Evolutionary conservation across 2,797 vertebrate genomes (phyloP).

Genomic region (Huso huso): DNA sequence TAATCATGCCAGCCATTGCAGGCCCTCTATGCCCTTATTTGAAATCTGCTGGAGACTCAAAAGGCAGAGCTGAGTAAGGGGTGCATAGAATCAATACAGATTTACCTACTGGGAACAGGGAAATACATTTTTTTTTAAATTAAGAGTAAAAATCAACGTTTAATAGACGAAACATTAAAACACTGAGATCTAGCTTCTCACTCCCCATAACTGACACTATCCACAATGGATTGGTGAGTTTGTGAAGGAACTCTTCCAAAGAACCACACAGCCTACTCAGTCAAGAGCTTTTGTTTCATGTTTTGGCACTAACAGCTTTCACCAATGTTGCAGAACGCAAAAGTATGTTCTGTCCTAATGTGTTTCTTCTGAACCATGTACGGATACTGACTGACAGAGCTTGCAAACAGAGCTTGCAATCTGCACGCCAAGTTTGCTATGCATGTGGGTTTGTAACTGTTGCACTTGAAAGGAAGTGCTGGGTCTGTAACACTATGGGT

Average conservation of each 20-base stretch:
- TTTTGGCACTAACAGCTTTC: constrained; percentile 50
- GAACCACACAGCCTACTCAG: background rate
- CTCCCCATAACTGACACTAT: constrained; percentile 28
- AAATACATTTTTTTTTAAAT: too few relatives aligned
- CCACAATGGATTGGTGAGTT: constrained; percentile 7
- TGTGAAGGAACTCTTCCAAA: background rate
- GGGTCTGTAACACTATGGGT: too few relatives aligned
- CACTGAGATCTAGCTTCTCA: too few relatives aligned
- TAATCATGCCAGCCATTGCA: constrained; percentile 37
- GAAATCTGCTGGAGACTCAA: too few relatives aligned
- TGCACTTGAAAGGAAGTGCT: constrained; percentile 29
- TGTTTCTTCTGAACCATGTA: constrained; percentile 54
- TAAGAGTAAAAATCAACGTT: too few relatives aligned
- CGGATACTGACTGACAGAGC: constrained; percentile 58
- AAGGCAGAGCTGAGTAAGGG: too few relatives aligned
- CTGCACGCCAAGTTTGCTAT: constrained; percentile 45
- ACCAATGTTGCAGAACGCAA: constrained; percentile 44
- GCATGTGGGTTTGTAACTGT: constrained; percentile 34
- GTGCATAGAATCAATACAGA: too few relatives aligned
- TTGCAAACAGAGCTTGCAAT: constrained; percentile 59
- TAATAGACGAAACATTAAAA: too few relatives aligned
- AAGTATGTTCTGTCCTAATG: constrained; percentile 53
- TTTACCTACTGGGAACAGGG: too few relatives aligned
- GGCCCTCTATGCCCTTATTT: constrained; percentile 25
- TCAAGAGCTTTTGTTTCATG: constrained; percentile 30